phyloP scores from a whole-genome alignment of 2,113 vertebrate genomes.

The Sphaerodactylus townsendi region DNA sequence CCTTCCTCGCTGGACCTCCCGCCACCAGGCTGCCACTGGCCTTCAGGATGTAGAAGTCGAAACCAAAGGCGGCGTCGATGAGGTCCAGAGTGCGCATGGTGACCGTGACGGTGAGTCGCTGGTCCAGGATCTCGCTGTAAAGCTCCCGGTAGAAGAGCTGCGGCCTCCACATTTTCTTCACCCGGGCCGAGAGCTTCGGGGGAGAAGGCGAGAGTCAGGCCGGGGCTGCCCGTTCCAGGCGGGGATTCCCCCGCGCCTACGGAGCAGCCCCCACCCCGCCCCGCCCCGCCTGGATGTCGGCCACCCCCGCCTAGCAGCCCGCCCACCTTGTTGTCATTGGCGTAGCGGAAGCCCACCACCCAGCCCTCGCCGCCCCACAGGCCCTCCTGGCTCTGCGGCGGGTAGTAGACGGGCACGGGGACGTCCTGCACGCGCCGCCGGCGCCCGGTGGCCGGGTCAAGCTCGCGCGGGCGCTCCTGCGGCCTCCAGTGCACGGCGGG shows the following conservation, averaged over 20 bases:
- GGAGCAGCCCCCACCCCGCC: too few relatives aligned
- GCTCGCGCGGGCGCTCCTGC: conserved; percentile 74
- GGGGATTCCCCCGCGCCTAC: too few relatives aligned
- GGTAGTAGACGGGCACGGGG: conserved; percentile 82
- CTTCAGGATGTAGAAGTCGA: conserved; percentile 95
- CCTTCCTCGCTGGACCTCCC: too few relatives aligned
- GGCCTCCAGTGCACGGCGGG: conserved; percentile 86
- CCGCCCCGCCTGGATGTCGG: too few relatives aligned
- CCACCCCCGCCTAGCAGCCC: fast-evolving
- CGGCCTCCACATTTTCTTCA: conserved; percentile 90
- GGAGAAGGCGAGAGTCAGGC: background rate
- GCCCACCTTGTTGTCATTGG: conserved; percentile 87
- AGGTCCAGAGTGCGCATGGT: conserved; percentile 88
- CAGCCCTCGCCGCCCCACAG: conserved; percentile 96
- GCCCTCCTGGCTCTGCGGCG: conserved; percentile 81
- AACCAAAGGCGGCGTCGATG: conserved; percentile 87
- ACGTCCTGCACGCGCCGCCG: conserved; percentile 89
- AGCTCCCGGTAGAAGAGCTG: conserved; percentile 86
- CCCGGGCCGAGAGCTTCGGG: conserved; percentile 79
- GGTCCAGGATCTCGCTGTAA: conserved; percentile 94
- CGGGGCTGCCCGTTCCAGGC: too few relatives aligned
- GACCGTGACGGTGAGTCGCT: conserved; percentile 82
- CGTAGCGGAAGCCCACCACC: conserved; percentile 84
- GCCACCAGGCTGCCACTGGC: too few relatives aligned
- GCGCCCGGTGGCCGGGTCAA: conserved; percentile 77